Evolutionary conservation across 37 sponge, comb jelly and placozoan genomes (phyloP), one percentile per base, ranked within the genome.

Genomic region (Haliclona indistincta): DNA sequence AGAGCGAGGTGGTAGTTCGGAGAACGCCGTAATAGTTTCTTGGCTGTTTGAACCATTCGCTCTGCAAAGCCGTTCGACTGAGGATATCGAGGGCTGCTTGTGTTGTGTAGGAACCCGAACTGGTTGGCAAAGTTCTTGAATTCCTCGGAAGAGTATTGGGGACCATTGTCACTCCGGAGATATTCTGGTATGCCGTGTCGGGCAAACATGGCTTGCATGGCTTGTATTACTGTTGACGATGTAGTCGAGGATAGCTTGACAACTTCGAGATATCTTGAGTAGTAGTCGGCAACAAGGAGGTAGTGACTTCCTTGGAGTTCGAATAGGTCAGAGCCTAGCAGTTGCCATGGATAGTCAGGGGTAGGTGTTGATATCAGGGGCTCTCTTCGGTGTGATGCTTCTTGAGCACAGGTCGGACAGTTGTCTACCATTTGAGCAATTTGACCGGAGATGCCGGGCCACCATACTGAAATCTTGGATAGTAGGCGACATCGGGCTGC

Each of bases 401-500:
- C 52, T 32, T 55, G 58, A 4, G 38, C 42, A 84, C 85, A 84
- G 5, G 3, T 33, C n/a, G 71, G 55, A 36, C 85, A 84, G 5
- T 33, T 23, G 38, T 84, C 61, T 25, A 84, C 51, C 42, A 63
- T 36, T 30, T 71, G 56, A 54, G 76, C 85, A 20, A 71, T 70
- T 47, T 76, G 26, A 15, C 42, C 17, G 29, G 71, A 68, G 4
- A 84, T 26, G 3, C 78, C 72, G 42, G 76, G 85, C 85, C 85
- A 84, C 78, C 77, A 84, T 37, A 84, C 78, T 61, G 85, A 41
- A 43, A 62, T n/a, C 2, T 20, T 61, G 22, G 67, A 60, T 56
- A 45, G 19, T 30, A 66, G 76, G 22, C 70, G 36, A 28, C 71
- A 83, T 43, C 76, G 36, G 58, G 67, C 53, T 2, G 68, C 68